Conservation (phyloP, 30 jellyfish, hydroid and myxozoan species). For the Turritopsis rubra region DNA sequence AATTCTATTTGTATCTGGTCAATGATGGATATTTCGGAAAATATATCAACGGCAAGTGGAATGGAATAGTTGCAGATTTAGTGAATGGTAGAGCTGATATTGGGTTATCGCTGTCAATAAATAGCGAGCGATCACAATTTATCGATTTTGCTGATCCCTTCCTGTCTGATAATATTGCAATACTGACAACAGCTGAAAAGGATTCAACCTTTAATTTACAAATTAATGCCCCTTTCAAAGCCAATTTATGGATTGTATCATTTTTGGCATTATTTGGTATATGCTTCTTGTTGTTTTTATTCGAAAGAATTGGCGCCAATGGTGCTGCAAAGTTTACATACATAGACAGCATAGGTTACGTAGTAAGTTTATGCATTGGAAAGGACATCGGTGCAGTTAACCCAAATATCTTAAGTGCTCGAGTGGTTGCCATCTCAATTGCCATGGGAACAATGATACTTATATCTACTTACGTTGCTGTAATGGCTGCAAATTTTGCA, state of each 20-base stretch:
- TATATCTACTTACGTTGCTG: neutral
- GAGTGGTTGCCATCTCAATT: neutral
- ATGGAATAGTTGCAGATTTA: neutral
- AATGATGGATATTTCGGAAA: neutral
- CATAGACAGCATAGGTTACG: neutral
- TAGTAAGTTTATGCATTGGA: neutral
- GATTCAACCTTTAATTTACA: neutral
- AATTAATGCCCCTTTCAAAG: neutral
- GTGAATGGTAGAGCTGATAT: neutral
- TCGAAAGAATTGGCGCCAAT: neutral
- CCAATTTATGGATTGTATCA: neutral
- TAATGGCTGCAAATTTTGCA: neutral
- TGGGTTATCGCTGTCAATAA: neutral
- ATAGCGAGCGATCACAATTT: neutral
- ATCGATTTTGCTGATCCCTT: neutral
- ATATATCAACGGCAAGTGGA: neutral
- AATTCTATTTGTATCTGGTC: neutral
- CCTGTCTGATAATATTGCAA: neutral
- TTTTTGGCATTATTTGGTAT: neutral
- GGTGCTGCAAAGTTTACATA: neutral
- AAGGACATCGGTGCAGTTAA: slow-evolving; percentile 5
- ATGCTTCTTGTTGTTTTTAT: neutral
- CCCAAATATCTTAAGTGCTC: neutral
- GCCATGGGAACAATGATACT: neutral
- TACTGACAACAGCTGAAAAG: neutral